Percentiles rank a stretch among this genome's conserved stretches.
phyloP scores from a whole-genome alignment of 2,797 vertebrate genomes.

The Coregonus sp. region DNA sequence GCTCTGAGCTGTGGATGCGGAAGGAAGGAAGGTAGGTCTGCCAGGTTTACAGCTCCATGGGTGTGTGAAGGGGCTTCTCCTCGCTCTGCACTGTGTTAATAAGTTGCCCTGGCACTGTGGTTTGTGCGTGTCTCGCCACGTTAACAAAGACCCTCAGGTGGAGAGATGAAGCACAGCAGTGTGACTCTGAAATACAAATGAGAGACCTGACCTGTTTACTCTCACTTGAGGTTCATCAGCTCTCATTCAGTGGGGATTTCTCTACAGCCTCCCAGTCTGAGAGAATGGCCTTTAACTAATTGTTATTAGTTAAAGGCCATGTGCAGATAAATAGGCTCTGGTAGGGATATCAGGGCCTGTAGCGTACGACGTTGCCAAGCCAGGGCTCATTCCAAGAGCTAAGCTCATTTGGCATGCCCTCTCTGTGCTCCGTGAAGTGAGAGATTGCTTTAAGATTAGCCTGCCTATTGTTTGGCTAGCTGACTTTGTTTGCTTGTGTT shows the following conservation, averaged over 20 bases:
- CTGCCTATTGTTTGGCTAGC: not conserved
- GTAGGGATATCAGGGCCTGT: not conserved
- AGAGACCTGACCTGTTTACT: slow-evolving; percentile 4
- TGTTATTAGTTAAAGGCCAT: not conserved
- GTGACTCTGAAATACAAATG: not conserved
- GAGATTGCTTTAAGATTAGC: slow-evolving; percentile 6
- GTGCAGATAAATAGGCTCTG: not conserved
- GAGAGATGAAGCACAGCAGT: not conserved
- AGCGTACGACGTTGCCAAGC: not conserved
- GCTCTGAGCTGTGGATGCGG: slow-evolving; percentile 39
- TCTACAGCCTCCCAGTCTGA: not conserved
- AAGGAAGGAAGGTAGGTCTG: slow-evolving; percentile 3
- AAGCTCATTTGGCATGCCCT: slow-evolving; percentile 15
- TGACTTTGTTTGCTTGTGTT: not conserved
- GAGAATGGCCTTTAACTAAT: not conserved
- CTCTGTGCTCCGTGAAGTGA: slow-evolving; percentile 6
- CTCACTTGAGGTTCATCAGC: not conserved
- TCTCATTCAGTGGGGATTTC: not conserved
- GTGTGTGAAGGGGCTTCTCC: slow-evolving; percentile 1
- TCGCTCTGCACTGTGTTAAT: not conserved
- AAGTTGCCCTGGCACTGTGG: not conserved
- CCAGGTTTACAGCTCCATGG: not conserved
- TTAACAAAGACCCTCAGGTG: not conserved
- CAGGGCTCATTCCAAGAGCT: not conserved
- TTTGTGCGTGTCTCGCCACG: not conserved